These are phyloP conservation scores for Stenodema calcarata DNA, from an alignment of 2,888 invertebrate species.

Conservation along the genomic window DNA sequence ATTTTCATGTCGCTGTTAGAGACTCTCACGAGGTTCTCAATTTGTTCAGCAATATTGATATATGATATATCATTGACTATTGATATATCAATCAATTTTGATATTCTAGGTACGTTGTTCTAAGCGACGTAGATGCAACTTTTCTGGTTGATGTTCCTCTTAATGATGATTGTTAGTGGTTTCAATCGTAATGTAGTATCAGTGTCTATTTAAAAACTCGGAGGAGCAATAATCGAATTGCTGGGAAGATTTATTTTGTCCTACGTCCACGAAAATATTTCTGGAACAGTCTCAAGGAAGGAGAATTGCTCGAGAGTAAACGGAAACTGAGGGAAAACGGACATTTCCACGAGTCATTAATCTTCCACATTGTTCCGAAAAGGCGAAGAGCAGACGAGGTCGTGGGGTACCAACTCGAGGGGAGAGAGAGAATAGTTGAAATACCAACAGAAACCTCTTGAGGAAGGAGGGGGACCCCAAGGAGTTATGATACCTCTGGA, in stretches of 20 bases:
- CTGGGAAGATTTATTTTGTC: not conserved
- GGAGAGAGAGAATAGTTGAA: not conserved
- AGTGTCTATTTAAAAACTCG: too few relatives aligned
- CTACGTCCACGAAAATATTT: not conserved
- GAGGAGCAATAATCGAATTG: not conserved
- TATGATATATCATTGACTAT: too few relatives aligned
- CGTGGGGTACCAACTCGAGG: not conserved
- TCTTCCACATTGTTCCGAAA: not conserved
- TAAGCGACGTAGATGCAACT: too few relatives aligned
- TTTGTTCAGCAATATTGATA: too few relatives aligned
- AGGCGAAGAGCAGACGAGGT: not conserved
- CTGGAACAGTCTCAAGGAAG: not conserved
- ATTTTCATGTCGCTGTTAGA: too few relatives aligned
- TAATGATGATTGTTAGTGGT: too few relatives aligned
- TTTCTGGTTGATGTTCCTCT: too few relatives aligned
- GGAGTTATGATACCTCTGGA: not conserved
- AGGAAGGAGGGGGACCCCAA: not conserved
- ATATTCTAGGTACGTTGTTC: too few relatives aligned
- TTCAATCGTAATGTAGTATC: too few relatives aligned
- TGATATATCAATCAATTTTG: too few relatives aligned
- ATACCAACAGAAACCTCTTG: not conserved
- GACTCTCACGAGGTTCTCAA: too few relatives aligned
- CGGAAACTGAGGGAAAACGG: not conserved
- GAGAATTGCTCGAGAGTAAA: not conserved
- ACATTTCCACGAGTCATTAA: not conserved